These are phyloP conservation scores for Aquatica leii DNA, from an alignment of 2,888 invertebrate species.

Conservation along the genomic window DNA sequence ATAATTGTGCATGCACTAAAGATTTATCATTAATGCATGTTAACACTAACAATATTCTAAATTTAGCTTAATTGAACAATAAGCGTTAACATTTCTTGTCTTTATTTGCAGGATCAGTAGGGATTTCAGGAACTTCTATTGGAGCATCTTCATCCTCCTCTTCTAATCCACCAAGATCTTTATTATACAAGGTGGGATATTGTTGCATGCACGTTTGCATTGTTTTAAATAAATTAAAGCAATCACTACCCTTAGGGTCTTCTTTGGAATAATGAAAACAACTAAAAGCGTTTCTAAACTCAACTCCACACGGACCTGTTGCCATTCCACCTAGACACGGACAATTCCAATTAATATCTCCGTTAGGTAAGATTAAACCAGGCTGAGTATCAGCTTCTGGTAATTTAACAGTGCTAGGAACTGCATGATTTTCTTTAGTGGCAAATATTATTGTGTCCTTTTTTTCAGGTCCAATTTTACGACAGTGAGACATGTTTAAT, in stretches of 20 bases:
- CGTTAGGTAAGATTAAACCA: slow-evolving; percentile 83
- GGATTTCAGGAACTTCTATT: too few relatives aligned
- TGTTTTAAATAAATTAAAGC: slow-evolving; percentile 86
- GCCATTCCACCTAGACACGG: slow-evolving; percentile 98
- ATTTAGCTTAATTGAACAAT: too few relatives aligned
- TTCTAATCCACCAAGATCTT: slow-evolving; percentile 71
- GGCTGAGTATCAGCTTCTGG: slow-evolving; percentile 78
- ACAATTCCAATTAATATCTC: slow-evolving; percentile 96
- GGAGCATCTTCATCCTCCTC: slow-evolving; percentile 58
- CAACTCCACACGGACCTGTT: slow-evolving; percentile 92
- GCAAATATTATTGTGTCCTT: slow-evolving; percentile 88
- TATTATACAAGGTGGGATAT: slow-evolving; percentile 86
- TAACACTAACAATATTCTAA: too few relatives aligned
- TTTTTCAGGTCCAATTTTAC: slow-evolving; percentile 64
- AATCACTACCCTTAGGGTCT: slow-evolving; percentile 93
- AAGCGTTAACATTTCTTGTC: too few relatives aligned
- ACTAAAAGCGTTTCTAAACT: slow-evolving; percentile 93
- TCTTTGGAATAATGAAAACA: slow-evolving; percentile 93
- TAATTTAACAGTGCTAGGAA: slow-evolving; percentile 74
- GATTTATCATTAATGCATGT: too few relatives aligned
- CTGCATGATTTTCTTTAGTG: slow-evolving; percentile 78
- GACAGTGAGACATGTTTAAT: slow-evolving; percentile 62
- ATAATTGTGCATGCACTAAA: too few relatives aligned
- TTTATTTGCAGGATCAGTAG: too few relatives aligned
- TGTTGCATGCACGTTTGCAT: slow-evolving; percentile 92